A percentile compares a stretch with the other conserved stretches of the same genome.
These are phyloP conservation scores for Camarhynchus parvulus DNA, from an alignment of 2,113 vertebrate species.

Conservation along the genomic window DNA sequence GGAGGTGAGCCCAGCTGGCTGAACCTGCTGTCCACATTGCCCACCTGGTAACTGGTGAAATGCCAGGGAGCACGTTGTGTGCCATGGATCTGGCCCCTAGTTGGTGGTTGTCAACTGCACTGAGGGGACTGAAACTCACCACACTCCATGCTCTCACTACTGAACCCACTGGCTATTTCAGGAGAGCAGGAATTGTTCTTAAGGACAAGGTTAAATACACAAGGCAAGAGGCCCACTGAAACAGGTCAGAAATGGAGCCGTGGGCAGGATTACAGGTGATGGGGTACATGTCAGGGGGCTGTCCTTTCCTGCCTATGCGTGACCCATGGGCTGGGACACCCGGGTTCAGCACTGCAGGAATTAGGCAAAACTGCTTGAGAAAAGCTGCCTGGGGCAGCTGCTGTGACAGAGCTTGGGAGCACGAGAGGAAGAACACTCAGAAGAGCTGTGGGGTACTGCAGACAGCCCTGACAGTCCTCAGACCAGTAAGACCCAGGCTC, in stretches of 20 bases:
- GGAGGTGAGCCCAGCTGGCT: not conserved
- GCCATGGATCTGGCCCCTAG: not conserved
- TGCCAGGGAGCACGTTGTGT: not conserved
- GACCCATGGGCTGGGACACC: not conserved
- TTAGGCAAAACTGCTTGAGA: not conserved
- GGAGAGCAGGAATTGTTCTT: not conserved
- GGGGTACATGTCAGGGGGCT: not conserved
- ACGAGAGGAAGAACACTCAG: not conserved
- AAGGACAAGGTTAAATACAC: not conserved
- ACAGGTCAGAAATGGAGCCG: not conserved
- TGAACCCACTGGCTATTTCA: not conserved
- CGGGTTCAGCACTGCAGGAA: not conserved
- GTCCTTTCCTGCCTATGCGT: not conserved
- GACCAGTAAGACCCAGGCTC: not conserved
- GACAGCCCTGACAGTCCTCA: not conserved
- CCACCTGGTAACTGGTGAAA: not conserved
- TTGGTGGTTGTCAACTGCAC: not conserved
- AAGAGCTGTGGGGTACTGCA: not conserved
- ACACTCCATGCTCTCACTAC: not conserved
- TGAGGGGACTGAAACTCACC: not conserved
- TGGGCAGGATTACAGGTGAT: not conserved
- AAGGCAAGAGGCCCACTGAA: not conserved
- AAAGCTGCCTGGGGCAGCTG: not conserved
- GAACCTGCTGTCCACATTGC: not conserved
- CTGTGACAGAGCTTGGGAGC: fast-evolving